A percentile compares a stretch with the other conserved stretches of the same genome.
These are phyloP conservation scores for Maconellicoccus hirsutus DNA, from an alignment of 1,140 invertebrate species.

Conservation along the genomic window DNA sequence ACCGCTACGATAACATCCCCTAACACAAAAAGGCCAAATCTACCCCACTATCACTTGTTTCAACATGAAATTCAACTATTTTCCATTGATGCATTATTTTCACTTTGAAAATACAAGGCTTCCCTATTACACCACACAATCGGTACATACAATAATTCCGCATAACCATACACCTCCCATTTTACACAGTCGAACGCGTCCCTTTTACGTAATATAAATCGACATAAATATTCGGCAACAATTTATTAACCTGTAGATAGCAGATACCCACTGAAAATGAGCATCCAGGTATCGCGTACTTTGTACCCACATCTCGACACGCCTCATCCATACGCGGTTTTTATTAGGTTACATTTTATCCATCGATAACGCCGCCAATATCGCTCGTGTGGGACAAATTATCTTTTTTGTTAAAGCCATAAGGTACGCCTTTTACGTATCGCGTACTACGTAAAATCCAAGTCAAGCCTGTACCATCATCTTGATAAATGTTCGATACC, in stretches of 20 bases:
- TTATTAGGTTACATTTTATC: conserved; percentile 6
- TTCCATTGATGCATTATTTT: too few relatives aligned
- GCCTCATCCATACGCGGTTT: background rate
- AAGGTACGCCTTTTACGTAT: background rate
- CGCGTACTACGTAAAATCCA: background rate
- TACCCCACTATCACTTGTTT: too few relatives aligned
- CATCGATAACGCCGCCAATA: background rate
- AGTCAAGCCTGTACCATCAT: background rate
- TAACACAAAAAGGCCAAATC: too few relatives aligned
- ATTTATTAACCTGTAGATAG: conserved; percentile 9
- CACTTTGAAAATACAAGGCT: too few relatives aligned
- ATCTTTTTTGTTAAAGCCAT: background rate
- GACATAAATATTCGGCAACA: conserved; percentile 3
- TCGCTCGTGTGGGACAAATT: conserved; percentile 7
- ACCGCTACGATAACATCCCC: too few relatives aligned
- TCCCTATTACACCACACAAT: too few relatives aligned
- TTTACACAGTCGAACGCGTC: background rate
- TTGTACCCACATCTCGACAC: background rate
- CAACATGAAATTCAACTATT: too few relatives aligned
- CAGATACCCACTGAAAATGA: background rate
- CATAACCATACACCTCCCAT: too few relatives aligned
- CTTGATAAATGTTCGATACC: background rate
- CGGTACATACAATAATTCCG: too few relatives aligned
- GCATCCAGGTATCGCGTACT: background rate
- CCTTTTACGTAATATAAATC: background rate